Conservation (phyloP, 2,888 invertebrate genomes). For the Eristalinus aeneus region DNA sequence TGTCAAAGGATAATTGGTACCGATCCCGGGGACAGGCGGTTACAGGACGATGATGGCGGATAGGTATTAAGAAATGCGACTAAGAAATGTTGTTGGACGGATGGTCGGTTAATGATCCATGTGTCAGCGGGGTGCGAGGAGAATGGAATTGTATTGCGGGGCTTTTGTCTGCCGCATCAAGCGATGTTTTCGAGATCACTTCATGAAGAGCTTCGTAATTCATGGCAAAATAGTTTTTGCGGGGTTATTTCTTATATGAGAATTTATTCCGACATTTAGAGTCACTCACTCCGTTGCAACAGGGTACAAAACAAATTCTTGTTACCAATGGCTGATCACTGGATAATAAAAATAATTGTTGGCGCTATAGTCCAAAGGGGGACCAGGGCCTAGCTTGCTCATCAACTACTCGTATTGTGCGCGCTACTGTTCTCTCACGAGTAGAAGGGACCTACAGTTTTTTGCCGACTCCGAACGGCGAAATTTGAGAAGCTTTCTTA, state of each 20-base stretch:
- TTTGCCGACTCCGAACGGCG: no score
- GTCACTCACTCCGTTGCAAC: no score
- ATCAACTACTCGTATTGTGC: no score
- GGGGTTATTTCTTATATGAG: neutral
- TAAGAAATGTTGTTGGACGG: neutral
- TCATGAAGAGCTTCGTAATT: neutral
- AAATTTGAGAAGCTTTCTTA: no score
- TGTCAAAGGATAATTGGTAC: constrained; percentile 36
- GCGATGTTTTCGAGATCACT: neutral
- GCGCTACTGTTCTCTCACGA: no score
- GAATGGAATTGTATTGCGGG: neutral
- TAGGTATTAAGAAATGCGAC: neutral
- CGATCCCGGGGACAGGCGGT: neutral
- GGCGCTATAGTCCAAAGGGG: no score
- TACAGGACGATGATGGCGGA: neutral
- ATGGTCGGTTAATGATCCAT: neutral
- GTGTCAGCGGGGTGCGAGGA: neutral
- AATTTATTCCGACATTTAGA: no score
- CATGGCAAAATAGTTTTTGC: neutral
- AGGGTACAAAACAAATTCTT: no score
- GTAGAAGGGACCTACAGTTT: no score
- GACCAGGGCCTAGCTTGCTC: no score
- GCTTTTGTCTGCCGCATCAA: neutral
- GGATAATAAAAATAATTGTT: no score
- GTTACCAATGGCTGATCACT: no score